Percentiles rank a stretch among this genome's conserved stretches.
These are phyloP conservation scores for Dryobota labecula DNA, from an alignment of 2,888 invertebrate species.

Conservation along the genomic window DNA sequence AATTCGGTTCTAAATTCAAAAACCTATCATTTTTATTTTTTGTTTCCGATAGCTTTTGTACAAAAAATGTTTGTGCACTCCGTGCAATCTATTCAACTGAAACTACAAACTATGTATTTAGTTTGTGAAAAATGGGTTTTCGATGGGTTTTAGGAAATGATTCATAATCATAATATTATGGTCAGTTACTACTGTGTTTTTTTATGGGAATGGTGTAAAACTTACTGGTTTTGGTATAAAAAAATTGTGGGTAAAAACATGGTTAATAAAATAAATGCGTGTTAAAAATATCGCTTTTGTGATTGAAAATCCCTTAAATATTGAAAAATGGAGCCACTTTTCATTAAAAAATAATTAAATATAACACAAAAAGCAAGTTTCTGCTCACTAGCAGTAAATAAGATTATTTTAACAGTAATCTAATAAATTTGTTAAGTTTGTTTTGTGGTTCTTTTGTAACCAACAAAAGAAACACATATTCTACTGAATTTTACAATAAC, in stretches of 20 bases:
- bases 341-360: too few relatives aligned
- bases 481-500: background rate
- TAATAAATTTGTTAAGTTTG: background rate
- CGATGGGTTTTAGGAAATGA: background rate
- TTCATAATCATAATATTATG: too few relatives aligned
- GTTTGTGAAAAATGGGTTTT: constrained; percentile 10
- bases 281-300: background rate
- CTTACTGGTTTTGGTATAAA: background rate
- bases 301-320: too few relatives aligned
- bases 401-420: background rate
- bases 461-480: background rate
- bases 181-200: background rate
- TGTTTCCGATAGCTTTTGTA: background rate
- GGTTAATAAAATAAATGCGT: background rate
- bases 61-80: constrained; percentile 9
- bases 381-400: too few relatives aligned
- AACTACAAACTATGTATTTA: constrained; percentile 4
- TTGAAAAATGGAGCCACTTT: too few relatives aligned
- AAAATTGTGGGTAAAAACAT: background rate
- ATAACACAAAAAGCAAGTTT: too few relatives aligned
- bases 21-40: constrained; percentile 14
- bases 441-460: background rate
- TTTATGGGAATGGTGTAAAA: background rate
- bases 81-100: constrained; percentile 4
- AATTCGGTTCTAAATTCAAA: constrained; percentile 21